Evolutionary conservation across 2,113 vertebrate genomes (phyloP).

Genomic region (Daubentonia madagascariensis): DNA sequence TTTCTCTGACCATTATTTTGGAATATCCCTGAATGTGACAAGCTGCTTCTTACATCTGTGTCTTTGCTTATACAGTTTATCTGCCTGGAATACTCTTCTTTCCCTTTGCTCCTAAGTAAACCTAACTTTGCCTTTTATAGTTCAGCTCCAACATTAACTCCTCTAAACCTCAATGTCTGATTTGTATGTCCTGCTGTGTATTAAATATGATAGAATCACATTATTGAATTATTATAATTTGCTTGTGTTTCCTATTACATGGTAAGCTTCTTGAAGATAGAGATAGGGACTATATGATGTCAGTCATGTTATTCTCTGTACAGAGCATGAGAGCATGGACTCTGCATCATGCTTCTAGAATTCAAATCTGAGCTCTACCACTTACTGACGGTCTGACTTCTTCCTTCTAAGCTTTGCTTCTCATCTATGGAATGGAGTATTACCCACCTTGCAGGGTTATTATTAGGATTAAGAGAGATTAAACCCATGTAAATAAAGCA

Average conservation of each 20-base stretch:
- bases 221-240: neutral
- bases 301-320: neutral
- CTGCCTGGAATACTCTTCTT: neutral
- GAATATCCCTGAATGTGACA: neutral
- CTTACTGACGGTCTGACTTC: neutral
- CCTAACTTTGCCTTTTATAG: conserved; percentile 18
- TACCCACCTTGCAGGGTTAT: neutral
- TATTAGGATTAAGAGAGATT: neutral
- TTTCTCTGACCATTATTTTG: neutral
- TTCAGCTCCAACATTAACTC: neutral
- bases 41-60: neutral
- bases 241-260: neutral
- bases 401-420: neutral
- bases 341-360: neutral
- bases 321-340: neutral
- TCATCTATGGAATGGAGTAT: neutral
- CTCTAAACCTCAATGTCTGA: neutral
- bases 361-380: neutral
- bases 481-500: neutral
- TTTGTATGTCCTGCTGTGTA: neutral
- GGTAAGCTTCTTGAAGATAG: neutral
- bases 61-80: neutral
- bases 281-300: neutral
- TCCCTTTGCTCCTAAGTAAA: neutral
- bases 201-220: neutral